These are phyloP conservation scores for Notodonta ziczac DNA, from an alignment of 2,888 invertebrate genomes.

Conservation along the genomic window DNA sequence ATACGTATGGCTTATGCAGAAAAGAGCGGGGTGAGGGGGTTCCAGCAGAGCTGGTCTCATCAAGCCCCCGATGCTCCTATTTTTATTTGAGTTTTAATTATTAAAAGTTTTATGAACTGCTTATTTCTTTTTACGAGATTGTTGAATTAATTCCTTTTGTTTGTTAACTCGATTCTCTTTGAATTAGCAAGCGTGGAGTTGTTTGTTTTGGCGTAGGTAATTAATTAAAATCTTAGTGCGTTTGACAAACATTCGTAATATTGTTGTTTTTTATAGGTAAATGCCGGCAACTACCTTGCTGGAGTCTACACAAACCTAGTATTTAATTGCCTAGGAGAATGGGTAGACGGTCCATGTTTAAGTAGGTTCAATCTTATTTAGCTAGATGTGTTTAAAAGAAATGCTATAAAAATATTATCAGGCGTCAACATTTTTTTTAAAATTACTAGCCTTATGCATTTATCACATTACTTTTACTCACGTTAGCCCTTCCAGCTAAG, in stretches of 20 bases:
- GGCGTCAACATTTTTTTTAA: constrained; percentile 17
- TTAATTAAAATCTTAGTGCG: constrained; percentile 22
- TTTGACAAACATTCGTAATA: neutral
- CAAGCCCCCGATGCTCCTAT: constrained; percentile 61
- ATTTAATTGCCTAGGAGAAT: too few species aligned
- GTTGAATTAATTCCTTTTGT: constrained; percentile 83
- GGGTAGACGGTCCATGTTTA: too few species aligned
- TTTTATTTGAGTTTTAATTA: constrained; percentile 83
- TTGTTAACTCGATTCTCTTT: constrained; percentile 66
- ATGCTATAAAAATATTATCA: constrained; percentile 28
- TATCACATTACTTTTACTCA: too few species aligned
- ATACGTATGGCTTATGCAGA: constrained; percentile 15
- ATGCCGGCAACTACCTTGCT: neutral
- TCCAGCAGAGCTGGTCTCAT: constrained; percentile 48
- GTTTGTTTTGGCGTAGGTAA: constrained; percentile 32
- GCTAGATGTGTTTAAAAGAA: constrained; percentile 10
- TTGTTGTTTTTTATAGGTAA: neutral
- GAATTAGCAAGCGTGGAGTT: constrained; percentile 56
- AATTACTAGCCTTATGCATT: too few species aligned
- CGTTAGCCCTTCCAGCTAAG: too few species aligned
- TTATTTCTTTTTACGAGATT: constrained; percentile 82
- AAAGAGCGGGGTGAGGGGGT: constrained; percentile 27
- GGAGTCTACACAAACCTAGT: too few species aligned
- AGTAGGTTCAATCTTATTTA: too few species aligned
- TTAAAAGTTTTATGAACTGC: constrained; percentile 84